phyloP scores from a whole-genome alignment of 2,797 vertebrate species.

The Pempheris klunzingeri region DNA sequence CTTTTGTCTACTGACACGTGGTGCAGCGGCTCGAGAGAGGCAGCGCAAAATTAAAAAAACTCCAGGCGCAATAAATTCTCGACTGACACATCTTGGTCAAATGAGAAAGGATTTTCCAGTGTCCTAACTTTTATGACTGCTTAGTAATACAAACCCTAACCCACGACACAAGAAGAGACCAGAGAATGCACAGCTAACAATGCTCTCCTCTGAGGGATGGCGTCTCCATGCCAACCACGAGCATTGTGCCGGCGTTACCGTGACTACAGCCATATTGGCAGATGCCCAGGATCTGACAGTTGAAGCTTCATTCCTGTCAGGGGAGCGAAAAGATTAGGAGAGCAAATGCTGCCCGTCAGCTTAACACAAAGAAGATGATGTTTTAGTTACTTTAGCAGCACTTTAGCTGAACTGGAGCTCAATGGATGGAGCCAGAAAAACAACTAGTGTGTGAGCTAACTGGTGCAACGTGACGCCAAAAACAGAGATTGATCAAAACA shows the following conservation, averaged over 20 bases:
- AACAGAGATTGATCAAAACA: slow-evolving; percentile 26
- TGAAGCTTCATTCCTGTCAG: slow-evolving; percentile 21
- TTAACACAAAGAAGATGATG: not conserved
- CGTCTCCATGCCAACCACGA: slow-evolving; percentile 24
- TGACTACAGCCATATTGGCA: slow-evolving; percentile 16
- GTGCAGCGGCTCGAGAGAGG: slow-evolving; percentile 19
- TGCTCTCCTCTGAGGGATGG: slow-evolving; percentile 11
- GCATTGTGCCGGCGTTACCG: slow-evolving; percentile 25
- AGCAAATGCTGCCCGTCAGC: not conserved
- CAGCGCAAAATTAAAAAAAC: no score
- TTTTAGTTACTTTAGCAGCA: not conserved
- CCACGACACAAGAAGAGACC: not conserved
- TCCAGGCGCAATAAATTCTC: not conserved
- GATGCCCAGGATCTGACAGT: slow-evolving; percentile 10
- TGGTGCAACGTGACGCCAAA: slow-evolving; percentile 26
- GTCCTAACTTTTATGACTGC: not conserved
- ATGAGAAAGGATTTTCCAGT: slow-evolving; percentile 4
- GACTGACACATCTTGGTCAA: not conserved
- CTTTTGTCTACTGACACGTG: not conserved
- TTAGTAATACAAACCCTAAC: not conserved
- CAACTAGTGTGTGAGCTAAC: slow-evolving; percentile 23
- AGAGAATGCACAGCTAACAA: slow-evolving; percentile 19
- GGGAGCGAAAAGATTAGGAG: not conserved
- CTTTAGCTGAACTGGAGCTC: slow-evolving; percentile 4
- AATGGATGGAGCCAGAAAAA: slow-evolving; percentile 1